These are phyloP conservation scores for Brachylomia viminalis DNA, from an alignment of 2,888 invertebrate genomes.

Conservation along the genomic window DNA sequence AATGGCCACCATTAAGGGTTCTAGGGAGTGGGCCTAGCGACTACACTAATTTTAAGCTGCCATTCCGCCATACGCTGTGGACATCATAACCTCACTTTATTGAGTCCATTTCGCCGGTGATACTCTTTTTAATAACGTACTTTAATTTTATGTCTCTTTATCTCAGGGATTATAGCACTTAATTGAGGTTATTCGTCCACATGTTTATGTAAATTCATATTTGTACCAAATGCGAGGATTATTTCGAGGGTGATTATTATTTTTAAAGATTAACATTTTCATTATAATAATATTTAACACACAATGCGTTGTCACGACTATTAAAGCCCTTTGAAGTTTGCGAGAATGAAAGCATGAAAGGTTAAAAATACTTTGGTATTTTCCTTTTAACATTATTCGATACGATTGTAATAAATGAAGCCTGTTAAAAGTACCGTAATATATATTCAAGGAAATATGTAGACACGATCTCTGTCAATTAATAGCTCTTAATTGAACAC, in stretches of 20 bases:
- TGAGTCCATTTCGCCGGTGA: slow-evolving; percentile 85
- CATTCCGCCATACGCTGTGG: slow-evolving; percentile 81
- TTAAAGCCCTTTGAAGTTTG: slow-evolving; percentile 52
- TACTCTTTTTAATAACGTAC: slow-evolving; percentile 87
- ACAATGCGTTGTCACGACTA: slow-evolving; percentile 48
- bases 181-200: slow-evolving; percentile 82
- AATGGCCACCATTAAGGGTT: slow-evolving; percentile 68
- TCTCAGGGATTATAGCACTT: slow-evolving; percentile 81
- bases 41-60: slow-evolving; percentile 81
- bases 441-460: slow-evolving; percentile 42
- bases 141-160: slow-evolving; percentile 88
- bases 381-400: slow-evolving; percentile 24
- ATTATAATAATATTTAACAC: slow-evolving; percentile 44
- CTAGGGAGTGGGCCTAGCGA: slow-evolving; percentile 70
- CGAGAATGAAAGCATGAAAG: slow-evolving; percentile 9
- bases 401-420: slow-evolving; percentile 31
- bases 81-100: slow-evolving; percentile 85
- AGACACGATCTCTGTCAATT: slow-evolving; percentile 43
- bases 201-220: slow-evolving; percentile 72
- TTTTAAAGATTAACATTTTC: slow-evolving; percentile 51
- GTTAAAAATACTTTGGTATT: slow-evolving; percentile 25
- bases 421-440: slow-evolving; percentile 9
- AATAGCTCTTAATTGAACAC: slow-evolving; percentile 71
- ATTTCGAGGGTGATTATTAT: slow-evolving; percentile 54
- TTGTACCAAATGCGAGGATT: slow-evolving; percentile 59